phyloP scores from a whole-genome alignment of 2,888 invertebrate genomes.

The Aphidius colemani region DNA sequence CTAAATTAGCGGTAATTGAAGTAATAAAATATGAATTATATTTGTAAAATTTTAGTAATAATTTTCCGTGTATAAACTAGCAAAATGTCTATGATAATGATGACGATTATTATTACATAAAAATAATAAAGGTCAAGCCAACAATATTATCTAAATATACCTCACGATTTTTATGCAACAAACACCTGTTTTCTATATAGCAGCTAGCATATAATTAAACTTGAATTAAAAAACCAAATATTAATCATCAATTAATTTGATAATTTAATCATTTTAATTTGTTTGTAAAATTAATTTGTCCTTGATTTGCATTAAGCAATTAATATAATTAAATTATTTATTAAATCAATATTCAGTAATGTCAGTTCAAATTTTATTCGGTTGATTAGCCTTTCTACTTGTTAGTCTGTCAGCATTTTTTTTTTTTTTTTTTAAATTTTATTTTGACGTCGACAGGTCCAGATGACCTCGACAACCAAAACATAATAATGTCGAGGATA shows the following conservation, averaged over 20 bases:
- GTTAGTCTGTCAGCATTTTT: constrained; percentile 10
- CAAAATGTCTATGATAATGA: too few species aligned
- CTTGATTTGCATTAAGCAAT: not conserved
- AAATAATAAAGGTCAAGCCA: not conserved
- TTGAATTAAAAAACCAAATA: too few species aligned
- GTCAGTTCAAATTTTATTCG: not conserved
- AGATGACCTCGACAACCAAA: constrained; percentile 38
- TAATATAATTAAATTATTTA: not conserved
- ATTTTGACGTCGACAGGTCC: constrained; percentile 24
- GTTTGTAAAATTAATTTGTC: not conserved
- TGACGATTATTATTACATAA: constrained; percentile 2
- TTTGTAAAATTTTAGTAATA: not conserved
- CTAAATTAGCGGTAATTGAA: constrained; percentile 20
- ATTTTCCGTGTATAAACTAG: not conserved
- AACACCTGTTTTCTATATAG: not conserved
- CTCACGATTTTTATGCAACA: not conserved
- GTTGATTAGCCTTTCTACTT: not conserved
- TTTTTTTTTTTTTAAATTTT: constrained; percentile 13
- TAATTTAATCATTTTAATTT: not conserved
- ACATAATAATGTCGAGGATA: constrained; percentile 44
- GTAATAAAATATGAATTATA: constrained; percentile 7
- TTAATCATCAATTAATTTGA: not conserved
- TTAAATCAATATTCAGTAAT: not conserved
- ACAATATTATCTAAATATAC: not conserved
- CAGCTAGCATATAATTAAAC: too few species aligned